Conservation (phyloP, 64 coral and sea anemone species). For the Montipora efflorescens region DNA sequence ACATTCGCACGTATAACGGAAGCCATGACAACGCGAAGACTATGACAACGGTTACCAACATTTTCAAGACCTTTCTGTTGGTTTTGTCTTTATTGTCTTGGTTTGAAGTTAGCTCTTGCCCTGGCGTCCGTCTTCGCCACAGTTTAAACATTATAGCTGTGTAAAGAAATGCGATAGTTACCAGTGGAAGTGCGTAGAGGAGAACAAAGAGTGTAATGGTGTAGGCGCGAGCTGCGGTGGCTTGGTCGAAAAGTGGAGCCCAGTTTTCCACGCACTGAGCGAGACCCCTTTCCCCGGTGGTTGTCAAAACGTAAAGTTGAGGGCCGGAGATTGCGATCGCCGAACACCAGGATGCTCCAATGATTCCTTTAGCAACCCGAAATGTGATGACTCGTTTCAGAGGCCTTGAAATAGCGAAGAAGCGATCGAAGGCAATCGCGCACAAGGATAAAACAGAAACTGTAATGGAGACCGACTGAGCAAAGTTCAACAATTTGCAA, state of each 20-base stretch:
- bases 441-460: constrained; percentile 61
- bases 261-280: constrained; percentile 62
- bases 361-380: constrained; percentile 28
- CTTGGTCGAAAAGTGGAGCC: constrained; percentile 53
- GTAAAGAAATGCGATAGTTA: constrained; percentile 49
- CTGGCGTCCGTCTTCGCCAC: constrained; percentile 56
- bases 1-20: constrained; percentile 73
- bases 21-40: constrained; percentile 74
- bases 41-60: constrained; percentile 70
- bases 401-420: constrained; percentile 68
- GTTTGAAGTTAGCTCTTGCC: constrained; percentile 40
- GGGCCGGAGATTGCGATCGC: constrained; percentile 44
- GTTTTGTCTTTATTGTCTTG: constrained; percentile 64
- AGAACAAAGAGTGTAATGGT: constrained; percentile 55
- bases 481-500: constrained; percentile 62
- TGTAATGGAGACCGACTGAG: constrained; percentile 42
- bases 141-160: constrained; percentile 58
- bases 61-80: constrained; percentile 74
- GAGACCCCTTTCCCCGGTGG: neutral
- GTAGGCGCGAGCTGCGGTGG: constrained; percentile 28
- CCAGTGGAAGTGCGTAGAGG: constrained; percentile 61
- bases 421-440: constrained; percentile 70
- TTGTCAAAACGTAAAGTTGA: constrained; percentile 41
- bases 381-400: constrained; percentile 69
- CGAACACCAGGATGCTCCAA: constrained; percentile 28